phyloP scores from a whole-genome alignment of 2,113 vertebrate species.

The Elephantulus edwardii region DNA sequence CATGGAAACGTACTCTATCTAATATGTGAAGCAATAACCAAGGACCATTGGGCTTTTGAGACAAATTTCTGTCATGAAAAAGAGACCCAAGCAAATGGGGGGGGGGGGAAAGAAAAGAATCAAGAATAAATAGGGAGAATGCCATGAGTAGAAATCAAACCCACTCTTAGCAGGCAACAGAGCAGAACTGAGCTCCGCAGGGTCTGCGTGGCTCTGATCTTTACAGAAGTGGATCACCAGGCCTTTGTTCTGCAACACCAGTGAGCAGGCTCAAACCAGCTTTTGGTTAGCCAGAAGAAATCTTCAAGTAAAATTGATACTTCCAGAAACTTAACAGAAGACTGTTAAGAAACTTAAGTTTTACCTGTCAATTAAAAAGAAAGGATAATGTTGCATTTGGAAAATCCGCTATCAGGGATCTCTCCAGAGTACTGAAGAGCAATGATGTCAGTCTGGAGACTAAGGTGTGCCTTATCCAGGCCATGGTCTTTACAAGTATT shows the following conservation, averaged over 20 bases:
- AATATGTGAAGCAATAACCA: conserved; percentile 5
- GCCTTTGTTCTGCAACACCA: not conserved
- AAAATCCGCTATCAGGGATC: no score
- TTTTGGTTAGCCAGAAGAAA: not conserved
- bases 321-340: no score
- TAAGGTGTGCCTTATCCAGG: no score
- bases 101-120: not conserved
- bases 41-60: not conserved
- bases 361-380: not conserved
- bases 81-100: not conserved
- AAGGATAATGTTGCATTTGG: not conserved
- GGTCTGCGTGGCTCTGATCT: not conserved
- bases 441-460: no score
- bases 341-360: conserved; percentile 16
- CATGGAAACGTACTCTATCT: not conserved
- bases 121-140: not conserved
- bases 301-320: conserved; percentile 3
- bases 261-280: not conserved
- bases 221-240: not conserved
- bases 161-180: not conserved
- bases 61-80: not conserved
- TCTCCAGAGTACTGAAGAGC: no score
- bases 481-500: no score
- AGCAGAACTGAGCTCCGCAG: not conserved
- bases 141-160: not conserved